phyloP scores from a whole-genome alignment of 2,888 invertebrate species.

The Alsophila aescularia region DNA sequence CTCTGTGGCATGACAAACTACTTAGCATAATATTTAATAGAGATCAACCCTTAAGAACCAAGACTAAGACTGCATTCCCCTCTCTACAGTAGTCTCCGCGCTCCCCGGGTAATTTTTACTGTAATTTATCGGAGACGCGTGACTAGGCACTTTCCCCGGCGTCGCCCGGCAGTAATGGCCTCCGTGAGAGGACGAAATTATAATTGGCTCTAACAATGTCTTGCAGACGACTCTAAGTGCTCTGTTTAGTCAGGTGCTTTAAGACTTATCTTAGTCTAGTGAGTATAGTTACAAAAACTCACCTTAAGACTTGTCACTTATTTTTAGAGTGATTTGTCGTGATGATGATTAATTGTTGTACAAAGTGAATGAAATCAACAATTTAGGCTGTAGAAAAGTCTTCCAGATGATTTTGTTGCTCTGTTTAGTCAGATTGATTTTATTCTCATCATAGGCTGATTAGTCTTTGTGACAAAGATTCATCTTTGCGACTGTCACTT shows the following conservation, averaged over 20 bases:
- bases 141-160: conserved; percentile 70
- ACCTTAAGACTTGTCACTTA: conserved; percentile 16
- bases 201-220: conserved; percentile 51
- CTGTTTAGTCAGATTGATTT: too few relatives aligned
- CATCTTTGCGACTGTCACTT: too few relatives aligned
- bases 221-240: conserved; percentile 29
- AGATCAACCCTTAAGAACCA: not conserved
- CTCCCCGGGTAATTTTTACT: conserved; percentile 71
- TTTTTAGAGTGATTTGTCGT: not conserved
- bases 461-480: too few relatives aligned
- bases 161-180: conserved; percentile 51
- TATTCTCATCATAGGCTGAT: too few relatives aligned
- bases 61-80: conserved; percentile 22
- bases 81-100: conserved; percentile 47
- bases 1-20: too few relatives aligned
- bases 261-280: conserved; percentile 12
- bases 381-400: too few relatives aligned
- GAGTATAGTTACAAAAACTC: not conserved
- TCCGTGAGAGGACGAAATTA: conserved; percentile 54
- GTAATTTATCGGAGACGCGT: conserved; percentile 79
- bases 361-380: too few relatives aligned
- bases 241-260: conserved; percentile 37
- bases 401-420: too few relatives aligned
- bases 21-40: too few relatives aligned
- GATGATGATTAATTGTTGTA: too few relatives aligned